Percentiles rank a stretch among this genome's conserved stretches.
Conservation (phyloP, 1,140 invertebrate species). For the Pseudomyrmex flavicornis region DNA sequence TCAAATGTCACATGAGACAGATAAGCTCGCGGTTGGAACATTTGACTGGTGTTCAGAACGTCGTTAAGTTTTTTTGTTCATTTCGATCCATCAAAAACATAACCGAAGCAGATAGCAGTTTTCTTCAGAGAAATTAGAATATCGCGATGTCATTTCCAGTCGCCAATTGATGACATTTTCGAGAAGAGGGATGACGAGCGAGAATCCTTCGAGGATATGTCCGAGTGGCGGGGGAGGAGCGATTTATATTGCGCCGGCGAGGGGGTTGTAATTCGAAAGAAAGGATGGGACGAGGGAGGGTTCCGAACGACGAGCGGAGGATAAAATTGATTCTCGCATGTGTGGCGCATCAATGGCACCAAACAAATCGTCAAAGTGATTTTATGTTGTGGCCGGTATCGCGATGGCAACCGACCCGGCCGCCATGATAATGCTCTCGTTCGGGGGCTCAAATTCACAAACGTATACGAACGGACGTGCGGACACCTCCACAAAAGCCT, state of each 20-base stretch:
- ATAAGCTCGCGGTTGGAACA: conserved; percentile 18
- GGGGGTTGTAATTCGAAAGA: conserved; percentile 10
- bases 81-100: conserved; percentile 31
- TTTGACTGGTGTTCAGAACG: background rate
- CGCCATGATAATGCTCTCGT: conserved; percentile 80
- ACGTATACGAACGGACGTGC: conserved; percentile 71
- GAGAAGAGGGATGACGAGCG: conserved; percentile 25
- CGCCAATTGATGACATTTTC: conserved; percentile 44
- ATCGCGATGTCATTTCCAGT: conserved; percentile 34
- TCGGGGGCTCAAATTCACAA: conserved; percentile 80
- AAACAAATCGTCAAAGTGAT: conserved; percentile 84
- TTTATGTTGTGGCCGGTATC: conserved; percentile 84
- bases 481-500: conserved; percentile 65
- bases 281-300: background rate
- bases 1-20: background rate
- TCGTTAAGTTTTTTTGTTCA: background rate
- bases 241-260: no score
- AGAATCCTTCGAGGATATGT: conserved; percentile 69
- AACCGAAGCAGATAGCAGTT: background rate
- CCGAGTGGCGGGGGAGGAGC: background rate
- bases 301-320: background rate
- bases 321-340: conserved; percentile 82
- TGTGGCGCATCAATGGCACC: conserved; percentile 79
- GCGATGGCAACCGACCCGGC: conserved; percentile 83
- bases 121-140: conserved; percentile 49